Evolutionary conservation across 2,797 vertebrate genomes (phyloP), one percentile per base, ranked within the genome.

Genomic region (Alca torda): DNA sequence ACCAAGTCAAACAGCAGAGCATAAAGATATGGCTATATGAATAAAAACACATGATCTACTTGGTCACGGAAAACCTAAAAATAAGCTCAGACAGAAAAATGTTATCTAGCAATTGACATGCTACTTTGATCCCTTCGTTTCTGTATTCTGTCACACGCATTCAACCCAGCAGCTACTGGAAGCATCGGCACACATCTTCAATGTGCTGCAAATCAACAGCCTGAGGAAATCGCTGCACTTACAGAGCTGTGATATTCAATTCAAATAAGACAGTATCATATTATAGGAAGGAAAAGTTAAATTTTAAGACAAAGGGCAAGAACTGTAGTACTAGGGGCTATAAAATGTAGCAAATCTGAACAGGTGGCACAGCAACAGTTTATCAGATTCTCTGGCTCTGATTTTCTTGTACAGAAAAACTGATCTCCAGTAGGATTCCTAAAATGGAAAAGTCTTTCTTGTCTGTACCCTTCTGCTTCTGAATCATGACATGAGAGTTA

Each of bases 21-120:
- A 84, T 59, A 97, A 97, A 97, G 96, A 97, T 97, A 96, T 16
- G 92, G 96, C 83, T 93, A 87, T 88, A 93, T 97, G 98, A 98
- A 97, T 94, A 96, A 97, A 98, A 98, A 93, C 98, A 98, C 91
- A 98, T 98, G 97, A 98, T 91, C 87, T 30, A 89, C 17, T 79
- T 39, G 87, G 97, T 97, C 97, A 84, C 79, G 70, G 76, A 64
- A 82, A 92, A 95, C 50, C 94, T 91, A 95, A 95, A 97, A 97
- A 95, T 96, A 95, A 94, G 94, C 96, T 54, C 86, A 97, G 94
- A 91, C 73, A 96, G 92, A 88, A 97, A 98, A 97, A 97, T 90
- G 97, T 85, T 90, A 91, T 97, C 97, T 97, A 96, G 72, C 85
- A 97, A 97, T 87, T 96, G 97, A 97, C 84, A 84, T 80, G 93